Conservation (phyloP, 1,140 invertebrate species). For the Brevipalpus yothersi region DNA sequence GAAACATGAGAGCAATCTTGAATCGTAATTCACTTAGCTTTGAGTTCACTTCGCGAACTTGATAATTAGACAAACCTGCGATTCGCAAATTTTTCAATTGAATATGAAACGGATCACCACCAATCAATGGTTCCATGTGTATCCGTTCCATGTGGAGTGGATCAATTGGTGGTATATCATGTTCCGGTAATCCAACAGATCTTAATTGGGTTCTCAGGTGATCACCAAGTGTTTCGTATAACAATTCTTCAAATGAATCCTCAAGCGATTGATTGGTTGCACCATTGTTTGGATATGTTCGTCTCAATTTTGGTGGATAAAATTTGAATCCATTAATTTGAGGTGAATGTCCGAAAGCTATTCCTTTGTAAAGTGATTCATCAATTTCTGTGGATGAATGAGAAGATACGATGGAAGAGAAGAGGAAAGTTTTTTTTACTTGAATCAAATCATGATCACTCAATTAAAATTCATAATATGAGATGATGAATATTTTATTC, state of each 20-base stretch:
- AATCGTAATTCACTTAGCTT: conserved; percentile 11
- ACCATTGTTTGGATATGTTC: not conserved
- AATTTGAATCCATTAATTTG: not conserved
- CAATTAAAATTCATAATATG: no score
- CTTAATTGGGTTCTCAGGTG: not conserved
- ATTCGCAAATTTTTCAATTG: conserved; percentile 10
- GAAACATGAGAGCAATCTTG: conserved; percentile 11
- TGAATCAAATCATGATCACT: not conserved
- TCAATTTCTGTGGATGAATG: not conserved
- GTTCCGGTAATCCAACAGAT: not conserved
- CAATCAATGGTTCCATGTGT: conserved; percentile 11
- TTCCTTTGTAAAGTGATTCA: not conserved
- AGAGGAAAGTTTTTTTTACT: not conserved
- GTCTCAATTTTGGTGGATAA: not conserved
- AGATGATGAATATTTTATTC: no score
- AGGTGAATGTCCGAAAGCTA: not conserved
- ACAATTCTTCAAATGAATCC: conserved; percentile 2
- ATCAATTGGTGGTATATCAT: conserved; percentile 9
- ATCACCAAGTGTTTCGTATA: conserved; percentile 4
- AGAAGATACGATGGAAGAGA: not conserved
- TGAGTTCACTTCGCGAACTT: conserved; percentile 9
- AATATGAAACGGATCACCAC: conserved; percentile 12
- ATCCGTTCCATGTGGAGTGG: conserved; percentile 10
- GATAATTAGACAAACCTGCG: conserved; percentile 9
- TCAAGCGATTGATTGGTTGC: not conserved